These are phyloP conservation scores for Botia almorhae DNA, from an alignment of 2,797 vertebrate genomes.

Conservation along the genomic window DNA sequence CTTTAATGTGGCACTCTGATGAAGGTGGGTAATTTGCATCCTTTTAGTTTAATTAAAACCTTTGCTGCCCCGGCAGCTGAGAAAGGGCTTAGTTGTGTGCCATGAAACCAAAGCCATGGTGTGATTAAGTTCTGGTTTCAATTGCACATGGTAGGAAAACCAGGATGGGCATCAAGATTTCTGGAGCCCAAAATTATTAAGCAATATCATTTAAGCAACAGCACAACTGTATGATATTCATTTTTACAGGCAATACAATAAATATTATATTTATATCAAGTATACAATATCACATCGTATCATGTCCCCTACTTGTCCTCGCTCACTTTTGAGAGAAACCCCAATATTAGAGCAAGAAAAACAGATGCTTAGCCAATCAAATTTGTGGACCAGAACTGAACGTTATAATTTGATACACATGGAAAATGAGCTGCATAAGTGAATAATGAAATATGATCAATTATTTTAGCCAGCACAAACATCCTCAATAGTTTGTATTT, in stretches of 20 bases:
- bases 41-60: constrained; percentile 63
- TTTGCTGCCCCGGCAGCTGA: constrained; percentile 39
- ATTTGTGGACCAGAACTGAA: too few relatives aligned
- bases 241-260: too few relatives aligned
- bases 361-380: too few relatives aligned
- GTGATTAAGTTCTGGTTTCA: constrained; percentile 22
- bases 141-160: constrained; percentile 2
- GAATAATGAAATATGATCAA: neutral
- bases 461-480: neutral
- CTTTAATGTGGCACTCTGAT: constrained; percentile 61
- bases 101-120: constrained; percentile 38
- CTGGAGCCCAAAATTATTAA: neutral
- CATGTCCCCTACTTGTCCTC: too few relatives aligned
- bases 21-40: constrained; percentile 66
- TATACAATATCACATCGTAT: too few relatives aligned
- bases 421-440: neutral
- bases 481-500: neutral
- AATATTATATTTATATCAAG: too few relatives aligned
- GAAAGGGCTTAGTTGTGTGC: neutral
- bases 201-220: too few relatives aligned
- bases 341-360: too few relatives aligned
- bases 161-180: constrained; percentile 7
- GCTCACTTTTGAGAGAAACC: too few relatives aligned
- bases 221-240: too few relatives aligned
- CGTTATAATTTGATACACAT: too few relatives aligned